Evolutionary conservation across 2,113 vertebrate genomes (phyloP).

Genomic region (Tragelaphus strepsiceros): DNA sequence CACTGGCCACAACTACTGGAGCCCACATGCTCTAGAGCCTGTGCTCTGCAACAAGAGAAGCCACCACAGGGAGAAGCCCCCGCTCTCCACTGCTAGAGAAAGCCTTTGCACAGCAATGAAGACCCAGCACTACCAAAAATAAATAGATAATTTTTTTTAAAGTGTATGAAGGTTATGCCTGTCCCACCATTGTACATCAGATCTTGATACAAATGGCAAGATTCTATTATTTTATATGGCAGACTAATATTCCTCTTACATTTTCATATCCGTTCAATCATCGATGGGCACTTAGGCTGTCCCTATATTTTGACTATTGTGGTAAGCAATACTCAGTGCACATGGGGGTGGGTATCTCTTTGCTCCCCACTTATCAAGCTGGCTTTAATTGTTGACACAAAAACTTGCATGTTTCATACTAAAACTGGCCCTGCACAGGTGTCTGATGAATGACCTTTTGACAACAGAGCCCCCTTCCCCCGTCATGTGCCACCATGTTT

Average conservation of each 20-base stretch:
- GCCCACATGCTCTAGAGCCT: background rate
- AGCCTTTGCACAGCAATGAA: background rate
- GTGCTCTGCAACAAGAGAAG: background rate
- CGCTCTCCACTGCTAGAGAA: background rate
- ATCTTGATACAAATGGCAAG: background rate
- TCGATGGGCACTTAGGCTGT: background rate
- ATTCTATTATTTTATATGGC: background rate
- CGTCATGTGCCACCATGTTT: background rate
- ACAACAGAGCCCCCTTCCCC: background rate
- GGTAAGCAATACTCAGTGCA: background rate
- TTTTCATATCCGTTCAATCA: background rate
- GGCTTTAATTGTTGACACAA: background rate
- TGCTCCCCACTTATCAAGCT: background rate
- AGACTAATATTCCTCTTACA: background rate
- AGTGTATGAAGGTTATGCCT: background rate
- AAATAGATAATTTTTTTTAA: background rate
- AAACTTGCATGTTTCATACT: background rate
- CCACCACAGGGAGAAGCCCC: background rate
- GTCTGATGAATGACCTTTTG: background rate
- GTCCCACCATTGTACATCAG: background rate
- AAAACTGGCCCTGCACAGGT: background rate
- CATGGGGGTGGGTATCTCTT: background rate
- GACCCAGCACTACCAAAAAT: background rate
- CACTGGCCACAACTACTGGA: background rate
- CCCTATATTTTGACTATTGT: background rate